These are phyloP conservation scores for Osmerus eperlanus DNA, from an alignment of 2,113 vertebrate species.

Conservation along the genomic window DNA sequence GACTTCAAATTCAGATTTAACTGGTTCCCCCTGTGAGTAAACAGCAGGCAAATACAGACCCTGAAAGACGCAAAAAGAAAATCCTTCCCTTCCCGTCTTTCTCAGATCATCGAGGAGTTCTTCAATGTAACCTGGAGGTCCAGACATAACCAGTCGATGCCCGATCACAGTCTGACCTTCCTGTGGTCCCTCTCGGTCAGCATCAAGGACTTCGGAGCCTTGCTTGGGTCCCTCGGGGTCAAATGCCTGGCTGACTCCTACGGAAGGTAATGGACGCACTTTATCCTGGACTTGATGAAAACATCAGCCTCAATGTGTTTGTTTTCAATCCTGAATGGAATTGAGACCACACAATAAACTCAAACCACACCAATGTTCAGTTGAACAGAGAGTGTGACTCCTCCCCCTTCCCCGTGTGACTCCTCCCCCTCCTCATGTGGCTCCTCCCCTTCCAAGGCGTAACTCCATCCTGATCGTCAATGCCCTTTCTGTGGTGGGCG, in stretches of 20 bases:
- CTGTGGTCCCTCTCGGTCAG: slow-evolving; percentile 79
- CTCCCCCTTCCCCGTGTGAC: not conserved
- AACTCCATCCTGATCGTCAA: slow-evolving; percentile 77
- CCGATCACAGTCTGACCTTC: slow-evolving; percentile 70
- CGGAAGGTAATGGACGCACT: slow-evolving; percentile 59
- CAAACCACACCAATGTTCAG: no score
- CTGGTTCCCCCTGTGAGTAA: no score
- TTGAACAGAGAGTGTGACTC: no score
- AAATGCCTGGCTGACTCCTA: slow-evolving; percentile 70
- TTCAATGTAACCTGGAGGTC: slow-evolving; percentile 74
- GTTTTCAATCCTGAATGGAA: no score
- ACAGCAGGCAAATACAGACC: no score
- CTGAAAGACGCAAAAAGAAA: no score
- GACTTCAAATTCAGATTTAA: not conserved
- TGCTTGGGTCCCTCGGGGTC: slow-evolving; percentile 72
- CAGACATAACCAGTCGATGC: slow-evolving; percentile 69
- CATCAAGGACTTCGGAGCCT: slow-evolving; percentile 76
- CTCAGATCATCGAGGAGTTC: slow-evolving; percentile 75
- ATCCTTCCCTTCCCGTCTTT: not conserved
- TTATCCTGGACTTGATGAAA: not conserved
- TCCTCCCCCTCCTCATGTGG: not conserved
- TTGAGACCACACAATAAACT: no score
- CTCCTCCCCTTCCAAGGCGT: slow-evolving; percentile 44
- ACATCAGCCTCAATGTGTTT: no score
- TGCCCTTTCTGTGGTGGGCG: slow-evolving; percentile 65